These are phyloP conservation scores for Neosalanx taihuensis DNA, from an alignment of 2,797 vertebrate genomes.

Conservation along the genomic window DNA sequence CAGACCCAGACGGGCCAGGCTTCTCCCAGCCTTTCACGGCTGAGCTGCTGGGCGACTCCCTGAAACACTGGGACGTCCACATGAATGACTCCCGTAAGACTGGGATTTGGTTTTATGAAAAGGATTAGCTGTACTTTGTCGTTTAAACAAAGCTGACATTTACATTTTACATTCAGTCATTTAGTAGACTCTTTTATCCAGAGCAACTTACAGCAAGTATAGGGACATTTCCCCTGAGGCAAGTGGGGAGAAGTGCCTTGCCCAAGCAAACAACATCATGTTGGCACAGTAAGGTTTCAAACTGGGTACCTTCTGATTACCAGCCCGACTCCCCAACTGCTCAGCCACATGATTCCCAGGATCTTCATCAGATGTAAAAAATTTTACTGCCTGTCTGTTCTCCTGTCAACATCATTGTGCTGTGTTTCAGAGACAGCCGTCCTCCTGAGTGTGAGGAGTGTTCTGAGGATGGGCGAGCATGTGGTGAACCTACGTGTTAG, in stretches of 20 bases:
- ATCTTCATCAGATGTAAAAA: too few species aligned
- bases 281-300: too few species aligned
- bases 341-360: too few species aligned
- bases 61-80: constrained; percentile 10
- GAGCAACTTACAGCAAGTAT: too few species aligned
- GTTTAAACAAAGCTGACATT: not conserved
- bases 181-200: too few species aligned
- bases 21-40: constrained; percentile 11
- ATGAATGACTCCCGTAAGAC: constrained; percentile 10
- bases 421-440: constrained; percentile 8
- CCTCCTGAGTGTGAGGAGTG: not conserved
- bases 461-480: not conserved
- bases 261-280: too few species aligned
- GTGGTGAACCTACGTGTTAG: constrained; percentile 8
- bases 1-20: constrained; percentile 12
- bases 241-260: too few species aligned
- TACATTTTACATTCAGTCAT: not conserved
- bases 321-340: too few species aligned
- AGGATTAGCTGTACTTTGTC: not conserved
- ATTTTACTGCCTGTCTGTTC: not conserved
- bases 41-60: constrained; percentile 4
- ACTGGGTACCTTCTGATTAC: too few species aligned
- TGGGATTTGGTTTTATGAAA: not conserved
- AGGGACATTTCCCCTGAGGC: too few species aligned
- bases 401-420: not conserved